A percentile compares a stretch with the other conserved stretches of the same genome.
Evolutionary conservation across 37 sponge, comb jelly and placozoan species (phyloP).

Genomic region (Dysidea cf. avara): DNA sequence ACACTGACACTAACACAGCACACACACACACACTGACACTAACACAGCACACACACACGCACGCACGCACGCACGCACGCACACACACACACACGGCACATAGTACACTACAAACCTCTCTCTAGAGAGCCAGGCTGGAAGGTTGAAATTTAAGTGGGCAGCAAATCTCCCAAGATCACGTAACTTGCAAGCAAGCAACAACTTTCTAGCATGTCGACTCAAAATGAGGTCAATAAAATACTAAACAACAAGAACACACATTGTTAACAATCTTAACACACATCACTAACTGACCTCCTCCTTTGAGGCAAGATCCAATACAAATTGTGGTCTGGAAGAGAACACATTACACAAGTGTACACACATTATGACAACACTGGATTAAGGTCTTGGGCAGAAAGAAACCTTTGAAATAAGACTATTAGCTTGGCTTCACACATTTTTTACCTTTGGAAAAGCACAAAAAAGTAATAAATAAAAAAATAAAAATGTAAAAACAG

Average conservation of each 20-base stretch:
- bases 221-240: constrained; percentile 88
- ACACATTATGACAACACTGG: no score
- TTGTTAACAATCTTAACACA: background rate
- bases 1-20: no score
- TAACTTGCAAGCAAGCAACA: constrained; percentile 49
- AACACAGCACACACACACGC: no score
- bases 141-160: constrained; percentile 80
- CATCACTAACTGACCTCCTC: constrained; percentile 52
- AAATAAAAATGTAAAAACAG: no score
- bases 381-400: no score
- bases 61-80: no score
- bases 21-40: no score
- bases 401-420: no score
- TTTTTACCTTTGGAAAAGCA: no score
- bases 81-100: constrained; percentile 1
- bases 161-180: constrained; percentile 82
- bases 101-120: constrained; percentile 59
- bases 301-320: constrained; percentile 62
- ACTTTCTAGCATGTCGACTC: constrained; percentile 81
- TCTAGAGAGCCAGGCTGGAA: constrained; percentile 71
- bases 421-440: no score
- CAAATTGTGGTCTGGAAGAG: constrained; percentile 78
- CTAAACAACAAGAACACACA: background rate
- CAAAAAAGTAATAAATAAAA: no score
- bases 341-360: background rate